Evolutionary conservation across 2,113 vertebrate species (phyloP).

Genomic region (Nanorana parkeri): DNA sequence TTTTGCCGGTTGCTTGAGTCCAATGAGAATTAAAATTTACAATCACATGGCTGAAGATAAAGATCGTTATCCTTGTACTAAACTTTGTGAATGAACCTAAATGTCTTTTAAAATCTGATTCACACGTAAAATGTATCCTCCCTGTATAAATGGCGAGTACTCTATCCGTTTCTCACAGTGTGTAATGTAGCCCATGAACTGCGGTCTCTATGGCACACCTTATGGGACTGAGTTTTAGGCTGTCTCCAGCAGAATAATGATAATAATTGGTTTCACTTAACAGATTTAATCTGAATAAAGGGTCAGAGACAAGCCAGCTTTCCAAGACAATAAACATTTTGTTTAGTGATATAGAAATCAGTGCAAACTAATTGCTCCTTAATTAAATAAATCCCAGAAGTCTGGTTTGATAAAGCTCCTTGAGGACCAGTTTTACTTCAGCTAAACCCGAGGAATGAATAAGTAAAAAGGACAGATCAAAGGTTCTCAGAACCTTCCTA

Average conservation of each 20-base stretch:
- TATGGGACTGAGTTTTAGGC: not conserved
- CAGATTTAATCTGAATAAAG: not conserved
- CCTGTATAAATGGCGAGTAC: not conserved
- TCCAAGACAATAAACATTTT: constrained; percentile 18
- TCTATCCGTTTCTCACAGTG: not conserved
- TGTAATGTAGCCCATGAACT: not conserved
- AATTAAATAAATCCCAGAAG: constrained; percentile 16
- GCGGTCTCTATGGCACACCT: not conserved
- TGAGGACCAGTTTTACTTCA: not conserved
- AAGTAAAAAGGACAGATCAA: not conserved
- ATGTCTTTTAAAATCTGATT: too few relatives aligned
- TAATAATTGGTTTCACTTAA: constrained; percentile 8
- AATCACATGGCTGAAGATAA: too few relatives aligned
- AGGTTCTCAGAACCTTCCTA: constrained; percentile 12
- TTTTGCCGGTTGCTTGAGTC: too few relatives aligned
- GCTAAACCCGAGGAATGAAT: not conserved
- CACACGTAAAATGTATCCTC: too few relatives aligned
- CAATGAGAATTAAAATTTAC: too few relatives aligned
- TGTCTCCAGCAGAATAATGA: not conserved
- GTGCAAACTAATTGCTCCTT: not conserved
- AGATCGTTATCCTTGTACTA: too few relatives aligned
- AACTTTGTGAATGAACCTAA: too few relatives aligned
- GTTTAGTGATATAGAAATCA: not conserved
- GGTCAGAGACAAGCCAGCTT: not conserved
- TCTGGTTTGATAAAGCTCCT: constrained; percentile 4